These are phyloP conservation scores for Steinernema scapterisci DNA, from an alignment of 2,888 invertebrate genomes.

Conservation along the genomic window DNA sequence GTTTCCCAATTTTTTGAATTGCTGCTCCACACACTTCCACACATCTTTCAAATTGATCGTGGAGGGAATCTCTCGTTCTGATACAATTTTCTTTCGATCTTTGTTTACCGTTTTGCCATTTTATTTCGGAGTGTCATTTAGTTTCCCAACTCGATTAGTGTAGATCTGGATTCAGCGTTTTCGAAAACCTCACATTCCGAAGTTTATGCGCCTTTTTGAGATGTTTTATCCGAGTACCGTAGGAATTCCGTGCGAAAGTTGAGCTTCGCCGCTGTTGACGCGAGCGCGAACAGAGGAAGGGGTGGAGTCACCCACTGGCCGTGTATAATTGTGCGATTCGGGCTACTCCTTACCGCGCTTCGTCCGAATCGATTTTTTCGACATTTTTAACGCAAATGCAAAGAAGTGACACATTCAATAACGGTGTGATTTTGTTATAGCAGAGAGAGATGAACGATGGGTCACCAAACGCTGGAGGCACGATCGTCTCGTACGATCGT, in stretches of 20 bases:
- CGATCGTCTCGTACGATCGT: conserved; percentile 5
- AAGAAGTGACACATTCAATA: too few relatives aligned
- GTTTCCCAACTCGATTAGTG: too few relatives aligned
- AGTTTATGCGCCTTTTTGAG: not conserved
- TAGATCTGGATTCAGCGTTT: too few relatives aligned
- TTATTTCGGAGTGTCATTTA: too few relatives aligned
- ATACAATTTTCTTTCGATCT: not conserved
- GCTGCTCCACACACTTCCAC: conserved; percentile 10
- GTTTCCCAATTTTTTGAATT: conserved; percentile 11
- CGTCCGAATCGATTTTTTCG: conserved; percentile 15
- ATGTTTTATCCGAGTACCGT: not conserved
- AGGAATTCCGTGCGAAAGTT: conserved; percentile 22
- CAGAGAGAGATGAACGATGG: conserved; percentile 4
- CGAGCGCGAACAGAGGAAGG: conserved; percentile 23
- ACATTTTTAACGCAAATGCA: not conserved
- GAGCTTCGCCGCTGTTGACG: conserved; percentile 2
- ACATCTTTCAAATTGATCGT: conserved; percentile 31
- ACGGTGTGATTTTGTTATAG: not conserved
- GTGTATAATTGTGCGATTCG: conserved; percentile 18
- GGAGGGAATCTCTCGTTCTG: not conserved
- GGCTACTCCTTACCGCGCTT: conserved; percentile 17
- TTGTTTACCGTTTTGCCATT: not conserved
- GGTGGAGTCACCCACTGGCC: conserved; percentile 15
- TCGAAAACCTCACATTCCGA: too few relatives aligned
- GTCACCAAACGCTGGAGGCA: not conserved